Evolutionary conservation across 2,113 vertebrate genomes (phyloP).

Genomic region (Passer montanus): DNA sequence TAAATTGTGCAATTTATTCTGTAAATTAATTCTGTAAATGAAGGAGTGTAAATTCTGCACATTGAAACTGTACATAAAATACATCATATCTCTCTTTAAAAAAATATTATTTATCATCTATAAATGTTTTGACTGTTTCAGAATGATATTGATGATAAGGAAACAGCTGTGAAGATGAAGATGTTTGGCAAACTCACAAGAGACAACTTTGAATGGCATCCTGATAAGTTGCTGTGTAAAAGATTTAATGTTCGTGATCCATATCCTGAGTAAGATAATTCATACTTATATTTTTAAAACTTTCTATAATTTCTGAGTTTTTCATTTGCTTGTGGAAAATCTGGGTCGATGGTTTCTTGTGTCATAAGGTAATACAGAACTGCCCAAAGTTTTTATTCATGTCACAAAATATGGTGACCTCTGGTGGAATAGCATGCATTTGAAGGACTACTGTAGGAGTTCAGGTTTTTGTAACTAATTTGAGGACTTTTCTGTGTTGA

Average conservation of each 20-base stretch:
- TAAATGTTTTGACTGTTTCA: slow-evolving; percentile 52
- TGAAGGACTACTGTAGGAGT: background rate
- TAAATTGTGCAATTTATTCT: background rate
- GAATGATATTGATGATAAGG: slow-evolving; percentile 84
- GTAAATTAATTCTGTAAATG: background rate
- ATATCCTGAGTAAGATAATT: slow-evolving; percentile 85
- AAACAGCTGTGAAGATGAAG: slow-evolving; percentile 91
- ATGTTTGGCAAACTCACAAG: slow-evolving; percentile 95
- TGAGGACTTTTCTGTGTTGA: background rate
- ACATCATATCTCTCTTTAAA: background rate
- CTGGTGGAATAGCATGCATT: background rate
- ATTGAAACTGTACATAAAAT: background rate
- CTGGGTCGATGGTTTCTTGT: background rate
- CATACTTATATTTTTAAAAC: background rate
- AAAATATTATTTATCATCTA: background rate
- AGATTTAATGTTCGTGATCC: slow-evolving; percentile 95
- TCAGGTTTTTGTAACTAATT: background rate
- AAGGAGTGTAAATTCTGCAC: background rate
- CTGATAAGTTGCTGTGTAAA: slow-evolving; percentile 91
- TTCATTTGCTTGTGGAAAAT: background rate
- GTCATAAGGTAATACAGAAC: background rate
- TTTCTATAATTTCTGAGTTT: background rate
- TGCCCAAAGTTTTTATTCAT: background rate
- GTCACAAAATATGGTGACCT: background rate
- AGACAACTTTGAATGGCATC: slow-evolving; percentile 92